Conservation (phyloP, 53 echinoderm and acorn worm genomes). For the Luidia sarsii region DNA sequence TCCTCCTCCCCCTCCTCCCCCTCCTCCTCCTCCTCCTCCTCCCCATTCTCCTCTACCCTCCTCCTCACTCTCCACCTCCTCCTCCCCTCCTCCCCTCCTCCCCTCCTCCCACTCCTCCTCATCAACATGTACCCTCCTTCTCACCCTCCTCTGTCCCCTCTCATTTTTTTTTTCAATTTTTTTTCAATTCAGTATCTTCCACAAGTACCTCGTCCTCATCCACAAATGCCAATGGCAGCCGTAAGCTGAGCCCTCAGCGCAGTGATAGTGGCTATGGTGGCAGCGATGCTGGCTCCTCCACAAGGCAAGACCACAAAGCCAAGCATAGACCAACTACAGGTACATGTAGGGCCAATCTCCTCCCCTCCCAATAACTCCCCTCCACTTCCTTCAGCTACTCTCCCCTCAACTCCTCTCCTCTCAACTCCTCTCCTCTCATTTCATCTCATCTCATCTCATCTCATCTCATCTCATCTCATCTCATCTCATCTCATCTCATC, state of each 20-base stretch:
- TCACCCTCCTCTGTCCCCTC: too few relatives aligned
- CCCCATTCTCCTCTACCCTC: too few relatives aligned
- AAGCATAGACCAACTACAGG: conserved; percentile 87
- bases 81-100: too few relatives aligned
- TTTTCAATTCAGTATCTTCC: background rate
- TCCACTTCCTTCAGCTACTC: too few relatives aligned
- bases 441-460: too few relatives aligned
- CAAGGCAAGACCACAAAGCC: conserved; percentile 64
- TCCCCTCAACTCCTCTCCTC: too few relatives aligned
- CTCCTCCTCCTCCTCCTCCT: background rate
- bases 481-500: too few relatives aligned
- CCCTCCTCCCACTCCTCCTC: too few relatives aligned
- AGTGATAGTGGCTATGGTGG: conserved; percentile 94
- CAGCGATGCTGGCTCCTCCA: conserved; percentile 82
- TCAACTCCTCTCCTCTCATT: too few relatives aligned
- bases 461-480: too few relatives aligned
- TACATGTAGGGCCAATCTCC: conserved; percentile 62
- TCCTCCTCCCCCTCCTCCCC: background rate
- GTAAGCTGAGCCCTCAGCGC: conserved; percentile 89
- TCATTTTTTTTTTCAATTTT: background rate
- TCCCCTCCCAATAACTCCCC: too few relatives aligned
- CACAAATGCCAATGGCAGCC: background rate
- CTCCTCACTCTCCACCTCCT: background rate
- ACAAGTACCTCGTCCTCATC: background rate
- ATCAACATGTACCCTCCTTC: too few relatives aligned